Evolutionary conservation across 2,888 invertebrate genomes (phyloP), one percentile per base, ranked within the genome.

Genomic region (Tenthredo livida): DNA sequence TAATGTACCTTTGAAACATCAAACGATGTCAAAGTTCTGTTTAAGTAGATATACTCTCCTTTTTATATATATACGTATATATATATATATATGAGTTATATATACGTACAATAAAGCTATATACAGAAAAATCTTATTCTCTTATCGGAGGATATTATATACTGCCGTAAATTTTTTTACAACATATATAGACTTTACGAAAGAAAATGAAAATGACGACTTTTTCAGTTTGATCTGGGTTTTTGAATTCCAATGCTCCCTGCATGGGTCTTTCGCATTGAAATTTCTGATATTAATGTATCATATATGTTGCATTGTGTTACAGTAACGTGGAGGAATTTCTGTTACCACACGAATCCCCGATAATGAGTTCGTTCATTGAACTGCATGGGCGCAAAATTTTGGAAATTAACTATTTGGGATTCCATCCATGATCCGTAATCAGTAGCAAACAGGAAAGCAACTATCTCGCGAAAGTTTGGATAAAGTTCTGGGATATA

Each of bases 401-500:
- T 80, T 80, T n/a, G 78, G 78, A 7, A 61, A 80, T 17, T 5
- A 80, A 80, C 78, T 80, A 61, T 80, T 80, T 61, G 78, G 61
- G 40, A 80, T 80, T 80, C 80, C 37, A 80, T 80, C 25, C 61
- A n/a, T 80, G 80, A 80, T 61, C 80, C 61, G 80, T 80, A 80
- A 80, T 80, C 80, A 80, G 80, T 12, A 21, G 61, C 25, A 80
- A 80, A 80, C 58, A 40, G 80, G 25, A 61, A 80, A 80, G n/a
- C 37, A 80, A 80, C 80, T 80, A 80, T 80, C 80, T 80, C 61
- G 25, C 15, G 37, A 25, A 40, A 80, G 61, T 80, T 58, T 40
- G 40, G 58, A 15, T 37, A 80, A 80, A 80, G 21, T 61, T 61
- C 61, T 0, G 21, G n/a, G n/a, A n/a, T n/a, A 58, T 50, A 37